Percentiles rank a stretch among this genome's conserved stretches.
Conservation (phyloP, 2,113 vertebrate species). For the Glareola pratincola region DNA sequence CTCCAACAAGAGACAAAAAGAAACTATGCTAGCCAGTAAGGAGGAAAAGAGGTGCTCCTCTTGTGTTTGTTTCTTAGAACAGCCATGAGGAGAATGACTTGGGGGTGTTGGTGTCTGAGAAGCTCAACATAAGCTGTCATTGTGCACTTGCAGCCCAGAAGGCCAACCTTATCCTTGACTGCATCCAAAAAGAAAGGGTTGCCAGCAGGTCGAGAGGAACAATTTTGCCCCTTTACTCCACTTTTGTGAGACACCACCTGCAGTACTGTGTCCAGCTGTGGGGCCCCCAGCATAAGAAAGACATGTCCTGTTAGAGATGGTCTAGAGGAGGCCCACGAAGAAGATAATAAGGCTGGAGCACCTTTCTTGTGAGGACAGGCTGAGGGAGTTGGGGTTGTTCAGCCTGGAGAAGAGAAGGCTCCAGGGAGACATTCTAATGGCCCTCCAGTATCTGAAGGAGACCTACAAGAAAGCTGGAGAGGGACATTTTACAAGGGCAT, state of each 20-base stretch:
- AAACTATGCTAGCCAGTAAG: accelerated
- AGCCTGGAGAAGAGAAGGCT: too few species aligned
- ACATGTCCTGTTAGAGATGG: too few species aligned
- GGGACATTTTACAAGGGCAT: too few species aligned
- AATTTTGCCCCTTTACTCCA: background rate
- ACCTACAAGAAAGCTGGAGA: too few species aligned
- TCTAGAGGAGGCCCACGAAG: too few species aligned
- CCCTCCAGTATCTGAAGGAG: too few species aligned
- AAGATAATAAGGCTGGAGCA: too few species aligned
- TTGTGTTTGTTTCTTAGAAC: background rate
- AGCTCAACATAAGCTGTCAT: background rate
- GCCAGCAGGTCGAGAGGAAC: background rate
- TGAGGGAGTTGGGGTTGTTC: too few species aligned
- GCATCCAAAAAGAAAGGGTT: background rate
- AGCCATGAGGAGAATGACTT: background rate
- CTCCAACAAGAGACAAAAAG: background rate
- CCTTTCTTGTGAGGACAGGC: too few species aligned
- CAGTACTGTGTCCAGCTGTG: background rate
- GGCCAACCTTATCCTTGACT: too few species aligned
- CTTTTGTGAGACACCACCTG: background rate
- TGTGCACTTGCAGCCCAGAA: background rate
- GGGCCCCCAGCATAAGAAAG: background rate
- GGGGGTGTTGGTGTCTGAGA: background rate
- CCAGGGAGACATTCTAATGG: too few species aligned
- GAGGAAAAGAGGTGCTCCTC: background rate